These are phyloP conservation scores for Tachina grossa DNA, from an alignment of 2,888 invertebrate genomes.

Conservation along the genomic window DNA sequence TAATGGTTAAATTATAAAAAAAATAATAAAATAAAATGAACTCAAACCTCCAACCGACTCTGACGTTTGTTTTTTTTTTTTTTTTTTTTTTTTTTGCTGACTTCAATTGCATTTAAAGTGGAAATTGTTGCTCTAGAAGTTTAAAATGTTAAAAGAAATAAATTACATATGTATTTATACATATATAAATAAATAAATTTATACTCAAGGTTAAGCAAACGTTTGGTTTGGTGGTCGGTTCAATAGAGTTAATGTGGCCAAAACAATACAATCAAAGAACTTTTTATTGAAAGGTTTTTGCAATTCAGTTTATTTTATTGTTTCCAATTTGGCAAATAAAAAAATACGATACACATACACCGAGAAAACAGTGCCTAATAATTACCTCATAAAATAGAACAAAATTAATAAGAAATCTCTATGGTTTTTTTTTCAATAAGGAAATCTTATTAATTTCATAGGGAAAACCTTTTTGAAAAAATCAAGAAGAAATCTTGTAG, in stretches of 20 bases:
- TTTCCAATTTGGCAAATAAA: conserved; percentile 40
- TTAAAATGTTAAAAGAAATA: conserved; percentile 43
- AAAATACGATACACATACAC: neutral
- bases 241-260: conserved; percentile 21
- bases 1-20: conserved; percentile 39
- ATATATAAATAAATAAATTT: conserved; percentile 44
- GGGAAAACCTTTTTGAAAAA: no score
- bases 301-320: conserved; percentile 5
- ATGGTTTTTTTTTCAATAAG: no score
- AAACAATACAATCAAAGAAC: conserved; percentile 46
- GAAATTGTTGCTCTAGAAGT: conserved; percentile 58
- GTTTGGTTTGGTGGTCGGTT: neutral
- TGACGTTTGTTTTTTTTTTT: conserved; percentile 17
- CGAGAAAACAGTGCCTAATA: no score
- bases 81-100: no score
- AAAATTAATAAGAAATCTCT: no score
- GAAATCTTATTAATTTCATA: no score
- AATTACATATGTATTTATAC: neutral
- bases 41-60: conserved; percentile 18
- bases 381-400: no score
- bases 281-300: conserved; percentile 35
- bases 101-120: conserved; percentile 51
- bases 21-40: conserved; percentile 26
- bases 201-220: conserved; percentile 65
- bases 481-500: no score